Evolutionary conservation across 2,113 vertebrate species (phyloP).

Genomic region (Eupsittula cactorum): DNA sequence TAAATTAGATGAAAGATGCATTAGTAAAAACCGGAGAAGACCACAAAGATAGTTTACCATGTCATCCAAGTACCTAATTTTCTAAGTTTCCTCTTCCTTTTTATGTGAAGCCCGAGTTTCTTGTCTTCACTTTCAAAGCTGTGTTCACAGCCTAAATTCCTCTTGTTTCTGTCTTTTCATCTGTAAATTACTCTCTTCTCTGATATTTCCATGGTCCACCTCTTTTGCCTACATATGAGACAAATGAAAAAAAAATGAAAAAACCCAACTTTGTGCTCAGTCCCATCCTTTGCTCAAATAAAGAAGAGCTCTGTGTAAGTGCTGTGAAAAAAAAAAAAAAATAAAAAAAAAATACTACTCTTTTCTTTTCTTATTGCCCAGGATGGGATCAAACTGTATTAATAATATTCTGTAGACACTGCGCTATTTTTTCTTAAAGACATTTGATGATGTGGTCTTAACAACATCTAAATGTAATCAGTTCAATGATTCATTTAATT

Average conservation of each 20-base stretch:
- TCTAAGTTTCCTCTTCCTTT: neutral
- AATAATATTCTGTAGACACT: neutral
- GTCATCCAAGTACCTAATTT: neutral
- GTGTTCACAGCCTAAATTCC: neutral
- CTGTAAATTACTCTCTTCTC: neutral
- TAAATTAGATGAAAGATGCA: neutral
- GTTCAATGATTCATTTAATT: neutral
- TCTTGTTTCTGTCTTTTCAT: neutral
- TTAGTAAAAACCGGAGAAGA: neutral
- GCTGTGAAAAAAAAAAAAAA: neutral
- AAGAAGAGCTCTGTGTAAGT: neutral
- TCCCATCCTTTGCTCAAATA: neutral
- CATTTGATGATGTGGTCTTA: neutral
- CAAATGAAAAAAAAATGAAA: neutral
- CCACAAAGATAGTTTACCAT: neutral
- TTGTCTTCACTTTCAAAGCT: neutral
- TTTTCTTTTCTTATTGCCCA: neutral
- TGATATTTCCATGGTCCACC: neutral
- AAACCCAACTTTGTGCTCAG: neutral
- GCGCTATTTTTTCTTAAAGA: neutral
- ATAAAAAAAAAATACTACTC: neutral
- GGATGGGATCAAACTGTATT: neutral
- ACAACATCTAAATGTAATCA: neutral
- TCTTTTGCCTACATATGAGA: neutral
- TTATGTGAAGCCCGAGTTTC: neutral